Evolutionary conservation across 2,797 vertebrate genomes (phyloP).

Genomic region (Chelon labrosus): DNA sequence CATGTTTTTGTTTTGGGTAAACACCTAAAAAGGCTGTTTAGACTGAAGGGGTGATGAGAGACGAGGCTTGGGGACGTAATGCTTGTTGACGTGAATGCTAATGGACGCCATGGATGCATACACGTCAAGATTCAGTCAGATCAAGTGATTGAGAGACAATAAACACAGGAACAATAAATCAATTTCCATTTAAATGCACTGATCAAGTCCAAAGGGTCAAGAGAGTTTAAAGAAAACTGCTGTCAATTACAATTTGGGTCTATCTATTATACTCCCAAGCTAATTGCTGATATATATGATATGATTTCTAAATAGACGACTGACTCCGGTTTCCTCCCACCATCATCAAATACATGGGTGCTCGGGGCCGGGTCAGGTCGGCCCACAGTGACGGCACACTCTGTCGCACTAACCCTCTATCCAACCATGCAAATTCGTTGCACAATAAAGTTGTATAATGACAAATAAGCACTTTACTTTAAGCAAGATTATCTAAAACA

Average conservation of each 20-base stretch:
- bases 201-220: not conserved
- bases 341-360: too few relatives aligned
- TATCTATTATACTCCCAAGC: too few relatives aligned
- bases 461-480: too few relatives aligned
- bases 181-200: not conserved
- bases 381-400: too few relatives aligned
- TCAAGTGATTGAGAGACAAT: not conserved
- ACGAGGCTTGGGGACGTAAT: constrained; percentile 33
- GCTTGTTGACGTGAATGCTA: constrained; percentile 48
- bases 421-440: too few relatives aligned
- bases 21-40: constrained; percentile 76
- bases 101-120: constrained; percentile 3
- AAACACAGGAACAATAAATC: not conserved
- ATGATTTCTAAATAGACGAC: too few relatives aligned
- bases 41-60: constrained; percentile 69
- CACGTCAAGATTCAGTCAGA: constrained; percentile 6
- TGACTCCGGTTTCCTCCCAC: too few relatives aligned
- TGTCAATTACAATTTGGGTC: too few relatives aligned
- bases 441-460: too few relatives aligned
- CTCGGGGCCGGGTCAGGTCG: too few relatives aligned
- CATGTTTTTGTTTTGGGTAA: constrained; percentile 78
- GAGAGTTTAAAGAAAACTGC: not conserved
- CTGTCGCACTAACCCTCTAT: too few relatives aligned
- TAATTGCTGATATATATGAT: too few relatives aligned
- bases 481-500: not conserved